Conservation (phyloP, 2,797 vertebrate genomes). For the Tenualosa ilisha region DNA sequence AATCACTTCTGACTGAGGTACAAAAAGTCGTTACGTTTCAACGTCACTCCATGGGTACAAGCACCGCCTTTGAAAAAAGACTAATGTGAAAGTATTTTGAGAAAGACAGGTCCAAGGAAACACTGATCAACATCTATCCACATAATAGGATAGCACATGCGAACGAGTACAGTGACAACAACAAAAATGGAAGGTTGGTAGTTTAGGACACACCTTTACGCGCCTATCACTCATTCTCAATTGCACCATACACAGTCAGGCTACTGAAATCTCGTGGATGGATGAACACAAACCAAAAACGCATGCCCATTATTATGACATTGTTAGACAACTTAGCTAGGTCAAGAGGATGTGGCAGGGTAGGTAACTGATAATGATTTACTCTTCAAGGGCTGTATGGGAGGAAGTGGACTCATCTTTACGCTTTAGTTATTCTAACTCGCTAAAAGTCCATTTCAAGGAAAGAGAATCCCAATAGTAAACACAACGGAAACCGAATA, state of each 20-base stretch:
- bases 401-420: not conserved
- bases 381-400: not conserved
- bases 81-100: not conserved
- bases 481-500: not conserved
- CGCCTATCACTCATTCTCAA: not conserved
- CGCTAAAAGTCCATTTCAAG: not conserved
- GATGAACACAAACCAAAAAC: not conserved
- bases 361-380: not conserved
- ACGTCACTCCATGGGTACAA: conserved; percentile 77
- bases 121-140: not conserved
- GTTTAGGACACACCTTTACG: conserved; percentile 24
- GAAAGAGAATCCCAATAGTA: not conserved
- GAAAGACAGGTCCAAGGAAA: not conserved
- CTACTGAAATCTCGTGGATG: not conserved
- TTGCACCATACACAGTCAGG: not conserved
- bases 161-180: conserved; percentile 18
- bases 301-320: not conserved
- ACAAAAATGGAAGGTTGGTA: conserved; percentile 21
- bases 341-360: not conserved
- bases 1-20: conserved; percentile 79
- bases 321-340: not conserved
- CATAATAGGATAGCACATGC: not conserved
- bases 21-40: conserved; percentile 72
- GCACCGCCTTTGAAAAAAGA: conserved; percentile 80
- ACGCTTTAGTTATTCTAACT: not conserved